phyloP scores from a whole-genome alignment of 2,113 vertebrate genomes.

The Pollimyrus isidori region DNA sequence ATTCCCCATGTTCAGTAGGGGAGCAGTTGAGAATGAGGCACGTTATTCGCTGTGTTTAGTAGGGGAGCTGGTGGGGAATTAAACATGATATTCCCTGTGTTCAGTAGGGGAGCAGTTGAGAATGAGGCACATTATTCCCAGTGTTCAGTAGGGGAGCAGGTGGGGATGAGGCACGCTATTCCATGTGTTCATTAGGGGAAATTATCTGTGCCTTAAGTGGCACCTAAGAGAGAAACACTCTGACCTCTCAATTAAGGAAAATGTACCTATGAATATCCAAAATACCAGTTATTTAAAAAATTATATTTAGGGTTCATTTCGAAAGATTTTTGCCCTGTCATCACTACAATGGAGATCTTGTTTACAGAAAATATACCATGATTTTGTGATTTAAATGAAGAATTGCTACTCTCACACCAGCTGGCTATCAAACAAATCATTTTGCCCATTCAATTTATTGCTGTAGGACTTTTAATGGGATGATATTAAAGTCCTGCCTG shows the following conservation, averaged over 20 bases:
- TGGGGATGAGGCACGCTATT: slow-evolving; percentile 27
- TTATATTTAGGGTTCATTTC: background rate
- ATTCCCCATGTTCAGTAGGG: slow-evolving; percentile 20
- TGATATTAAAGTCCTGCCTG: background rate
- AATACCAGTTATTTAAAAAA: background rate
- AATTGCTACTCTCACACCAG: background rate
- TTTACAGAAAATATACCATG: background rate
- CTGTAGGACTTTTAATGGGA: background rate
- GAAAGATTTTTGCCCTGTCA: background rate
- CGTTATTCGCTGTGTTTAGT: slow-evolving; percentile 16
- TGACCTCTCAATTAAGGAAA: background rate
- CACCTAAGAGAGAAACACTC: background rate
- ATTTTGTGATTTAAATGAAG: background rate
- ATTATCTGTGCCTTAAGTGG: background rate
- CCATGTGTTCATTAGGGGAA: slow-evolving; percentile 19
- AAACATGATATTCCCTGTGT: slow-evolving; percentile 11
- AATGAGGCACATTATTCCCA: slow-evolving; percentile 9
- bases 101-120: slow-evolving; percentile 24
- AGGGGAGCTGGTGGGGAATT: slow-evolving; percentile 33
- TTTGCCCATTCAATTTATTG: background rate
- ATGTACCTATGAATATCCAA: background rate
- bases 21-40: slow-evolving; percentile 12
- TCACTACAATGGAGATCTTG: background rate
- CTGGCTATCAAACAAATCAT: background rate
- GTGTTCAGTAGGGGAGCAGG: slow-evolving; percentile 32